A percentile compares a stretch with the other conserved stretches of the same genome.
Evolutionary conservation across 1,140 invertebrate genomes (phyloP).

Genomic region (Philotrypesis tridentata): DNA sequence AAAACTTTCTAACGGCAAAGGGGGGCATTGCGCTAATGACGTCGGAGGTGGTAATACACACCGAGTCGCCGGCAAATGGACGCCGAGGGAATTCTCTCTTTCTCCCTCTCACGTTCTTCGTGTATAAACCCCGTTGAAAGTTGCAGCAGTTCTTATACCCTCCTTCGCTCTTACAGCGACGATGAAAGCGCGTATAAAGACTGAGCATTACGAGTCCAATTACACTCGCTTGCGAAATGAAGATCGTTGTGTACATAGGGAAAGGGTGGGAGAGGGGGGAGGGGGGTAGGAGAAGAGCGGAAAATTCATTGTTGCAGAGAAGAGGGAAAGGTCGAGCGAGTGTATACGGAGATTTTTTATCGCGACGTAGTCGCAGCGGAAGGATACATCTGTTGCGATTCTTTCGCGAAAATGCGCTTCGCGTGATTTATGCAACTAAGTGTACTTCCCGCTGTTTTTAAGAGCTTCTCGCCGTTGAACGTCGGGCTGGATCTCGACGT

Average conservation of each 20-base stretch:
- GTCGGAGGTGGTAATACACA: neutral
- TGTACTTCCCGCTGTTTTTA: neutral
- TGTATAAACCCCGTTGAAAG: neutral
- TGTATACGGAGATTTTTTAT: neutral
- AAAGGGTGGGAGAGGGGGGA: neutral
- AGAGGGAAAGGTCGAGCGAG: no score
- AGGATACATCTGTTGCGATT: neutral
- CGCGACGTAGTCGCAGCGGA: neutral
- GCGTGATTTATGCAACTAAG: neutral
- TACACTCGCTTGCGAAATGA: neutral
- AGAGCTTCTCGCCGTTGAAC: no score
- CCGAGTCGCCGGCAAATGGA: neutral
- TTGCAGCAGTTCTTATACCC: neutral
- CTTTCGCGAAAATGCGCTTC: neutral
- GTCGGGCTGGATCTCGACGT: no score
- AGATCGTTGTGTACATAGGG: neutral
- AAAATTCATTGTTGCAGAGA: no score
- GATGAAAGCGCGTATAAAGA: neutral
- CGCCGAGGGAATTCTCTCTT: neutral
- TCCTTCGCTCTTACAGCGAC: neutral
- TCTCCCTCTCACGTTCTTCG: no score
- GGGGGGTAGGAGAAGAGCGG: no score
- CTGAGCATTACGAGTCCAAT: neutral
- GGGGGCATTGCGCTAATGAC: conserved; percentile 10
- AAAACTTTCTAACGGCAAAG: conserved; percentile 17